Evolutionary conservation across 2,797 vertebrate genomes (phyloP).

Genomic region (Catamblyrhynchus diadema): DNA sequence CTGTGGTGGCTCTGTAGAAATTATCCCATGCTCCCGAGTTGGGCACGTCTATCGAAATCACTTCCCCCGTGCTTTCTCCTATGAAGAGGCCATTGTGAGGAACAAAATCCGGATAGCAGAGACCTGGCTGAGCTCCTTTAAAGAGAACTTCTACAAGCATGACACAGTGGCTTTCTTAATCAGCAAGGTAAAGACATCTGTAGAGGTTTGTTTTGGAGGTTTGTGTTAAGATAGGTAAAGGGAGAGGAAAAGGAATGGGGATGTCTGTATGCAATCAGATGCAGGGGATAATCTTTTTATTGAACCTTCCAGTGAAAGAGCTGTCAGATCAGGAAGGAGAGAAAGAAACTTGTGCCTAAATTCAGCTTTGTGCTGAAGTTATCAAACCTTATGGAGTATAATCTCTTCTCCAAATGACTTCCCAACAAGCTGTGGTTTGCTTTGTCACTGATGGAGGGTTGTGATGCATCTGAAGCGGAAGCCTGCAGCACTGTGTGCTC

Average conservation of each 20-base stretch:
- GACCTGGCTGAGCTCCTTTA: constrained; percentile 86
- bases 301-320: not conserved
- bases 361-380: not conserved
- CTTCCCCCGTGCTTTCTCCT: constrained; percentile 47
- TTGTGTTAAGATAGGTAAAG: not conserved
- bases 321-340: not conserved
- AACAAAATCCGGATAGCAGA: constrained; percentile 87
- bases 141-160: constrained; percentile 84
- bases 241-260: not conserved
- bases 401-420: not conserved
- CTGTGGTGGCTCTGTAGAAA: constrained; percentile 89
- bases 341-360: not conserved
- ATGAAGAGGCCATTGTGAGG: constrained; percentile 75
- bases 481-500: not conserved
- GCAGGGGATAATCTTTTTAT: not conserved
- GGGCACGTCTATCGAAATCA: constrained; percentile 78
- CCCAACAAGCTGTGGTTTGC: not conserved
- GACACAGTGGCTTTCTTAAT: constrained; percentile 81
- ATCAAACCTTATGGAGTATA: not conserved
- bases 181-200: constrained; percentile 74
- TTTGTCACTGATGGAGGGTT: not conserved
- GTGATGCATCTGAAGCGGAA: not conserved
- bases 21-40: constrained; percentile 88
- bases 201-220: not conserved
- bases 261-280: not conserved